Conservation (phyloP, 2,888 invertebrate genomes). For the Apantesis nais region DNA sequence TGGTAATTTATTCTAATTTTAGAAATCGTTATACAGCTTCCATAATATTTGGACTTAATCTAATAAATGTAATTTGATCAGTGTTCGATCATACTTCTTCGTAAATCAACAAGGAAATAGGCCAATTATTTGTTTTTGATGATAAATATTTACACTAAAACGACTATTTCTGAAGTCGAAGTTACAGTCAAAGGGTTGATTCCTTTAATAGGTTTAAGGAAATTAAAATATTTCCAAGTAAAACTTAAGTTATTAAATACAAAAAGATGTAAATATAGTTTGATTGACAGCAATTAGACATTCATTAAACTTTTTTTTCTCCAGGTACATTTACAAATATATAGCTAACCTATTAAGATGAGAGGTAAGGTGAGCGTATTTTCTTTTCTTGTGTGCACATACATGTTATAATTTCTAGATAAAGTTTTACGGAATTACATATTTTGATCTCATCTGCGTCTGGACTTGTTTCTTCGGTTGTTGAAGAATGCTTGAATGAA, state of each 20-base stretch:
- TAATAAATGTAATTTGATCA: slow-evolving; percentile 17
- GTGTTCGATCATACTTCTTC: slow-evolving; percentile 19
- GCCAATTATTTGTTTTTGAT: slow-evolving; percentile 37
- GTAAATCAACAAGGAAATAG: slow-evolving; percentile 24
- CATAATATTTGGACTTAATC: slow-evolving; percentile 7
- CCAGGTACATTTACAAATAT: not conserved
- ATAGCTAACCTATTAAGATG: not conserved
- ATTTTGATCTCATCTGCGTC: not conserved
- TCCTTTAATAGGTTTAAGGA: not conserved
- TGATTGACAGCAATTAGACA: no score
- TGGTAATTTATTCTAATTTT: slow-evolving; percentile 4
- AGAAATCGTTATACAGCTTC: not conserved
- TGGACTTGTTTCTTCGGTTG: not conserved
- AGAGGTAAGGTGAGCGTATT: not conserved
- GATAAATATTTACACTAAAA: slow-evolving; percentile 46
- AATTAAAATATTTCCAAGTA: not conserved
- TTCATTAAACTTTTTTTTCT: no score
- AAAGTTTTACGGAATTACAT: not conserved
- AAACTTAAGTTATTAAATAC: slow-evolving; percentile 5
- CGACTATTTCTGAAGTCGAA: slow-evolving; percentile 40
- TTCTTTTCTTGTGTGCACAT: not conserved
- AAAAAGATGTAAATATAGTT: not conserved
- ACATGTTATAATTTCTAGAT: not conserved
- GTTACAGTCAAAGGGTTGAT: slow-evolving; percentile 18
- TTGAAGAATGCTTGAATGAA: not conserved